Percentiles rank a stretch among this genome's conserved stretches.
phyloP scores from a whole-genome alignment of 1,140 invertebrate genomes.

The Dendrolimus punctatus region DNA sequence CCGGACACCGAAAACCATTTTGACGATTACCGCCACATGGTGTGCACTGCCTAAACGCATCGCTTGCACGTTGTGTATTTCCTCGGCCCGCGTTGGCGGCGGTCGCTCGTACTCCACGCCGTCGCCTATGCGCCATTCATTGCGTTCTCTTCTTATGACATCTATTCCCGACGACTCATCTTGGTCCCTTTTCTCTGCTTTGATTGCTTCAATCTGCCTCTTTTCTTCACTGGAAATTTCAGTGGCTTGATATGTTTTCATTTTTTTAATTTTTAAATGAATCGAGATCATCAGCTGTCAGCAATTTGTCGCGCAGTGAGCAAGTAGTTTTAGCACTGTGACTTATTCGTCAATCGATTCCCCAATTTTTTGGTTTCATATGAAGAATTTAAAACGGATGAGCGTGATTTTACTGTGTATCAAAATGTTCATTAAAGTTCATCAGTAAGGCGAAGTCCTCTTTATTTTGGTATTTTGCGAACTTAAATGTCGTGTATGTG shows the following conservation, averaged over 20 bases:
- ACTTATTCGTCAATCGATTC: conserved; percentile 13
- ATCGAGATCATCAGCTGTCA: conserved; percentile 14
- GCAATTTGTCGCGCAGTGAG: conserved; percentile 12
- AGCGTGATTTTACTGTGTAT: conserved; percentile 14
- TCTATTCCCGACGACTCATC: neutral
- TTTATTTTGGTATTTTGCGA: conserved; percentile 4
- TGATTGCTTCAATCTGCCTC: neutral
- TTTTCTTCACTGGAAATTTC: conserved; percentile 6
- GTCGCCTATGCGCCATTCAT: no score
- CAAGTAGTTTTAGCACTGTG: conserved; percentile 8
- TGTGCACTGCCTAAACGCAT: no score
- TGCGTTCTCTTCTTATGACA: no score
- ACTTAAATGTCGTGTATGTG: conserved; percentile 8
- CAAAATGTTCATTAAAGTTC: conserved; percentile 16
- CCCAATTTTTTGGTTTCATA: conserved; percentile 5
- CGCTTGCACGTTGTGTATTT: no score
- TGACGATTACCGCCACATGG: no score
- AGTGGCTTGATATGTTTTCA: conserved; percentile 16
- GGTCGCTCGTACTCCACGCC: no score
- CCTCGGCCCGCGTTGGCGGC: no score
- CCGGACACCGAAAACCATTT: no score
- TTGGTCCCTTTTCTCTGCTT: neutral
- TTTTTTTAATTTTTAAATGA: conserved; percentile 7
- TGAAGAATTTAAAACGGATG: conserved; percentile 14
- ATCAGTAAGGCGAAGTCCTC: conserved; percentile 9